These are phyloP conservation scores for Andinoacara biseriatus DNA, from an alignment of 2,113 vertebrate genomes.

Conservation along the genomic window DNA sequence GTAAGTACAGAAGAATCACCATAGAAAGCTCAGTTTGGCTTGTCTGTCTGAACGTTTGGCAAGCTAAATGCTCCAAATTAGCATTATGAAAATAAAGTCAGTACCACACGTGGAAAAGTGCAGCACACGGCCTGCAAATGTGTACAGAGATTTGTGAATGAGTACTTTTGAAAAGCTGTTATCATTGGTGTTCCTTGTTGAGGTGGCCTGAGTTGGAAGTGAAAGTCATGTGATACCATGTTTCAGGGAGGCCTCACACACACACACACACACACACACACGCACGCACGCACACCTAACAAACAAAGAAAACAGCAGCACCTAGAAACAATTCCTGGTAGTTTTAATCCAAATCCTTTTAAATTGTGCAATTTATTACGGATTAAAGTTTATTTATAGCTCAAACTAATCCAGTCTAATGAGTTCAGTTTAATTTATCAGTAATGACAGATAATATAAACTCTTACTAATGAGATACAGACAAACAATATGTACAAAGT, in stretches of 20 bases:
- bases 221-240: not conserved
- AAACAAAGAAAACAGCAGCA: not conserved
- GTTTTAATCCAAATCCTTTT: not conserved
- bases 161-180: conserved; percentile 2
- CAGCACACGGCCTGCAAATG: not conserved
- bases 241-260: not conserved
- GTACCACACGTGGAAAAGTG: not conserved
- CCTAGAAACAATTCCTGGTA: not conserved
- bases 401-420: not conserved
- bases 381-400: not conserved
- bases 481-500: not conserved
- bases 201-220: not conserved
- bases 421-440: not conserved
- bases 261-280: not conserved
- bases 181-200: not conserved
- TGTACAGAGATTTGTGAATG: not conserved
- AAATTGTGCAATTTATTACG: not conserved
- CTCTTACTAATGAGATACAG: not conserved
- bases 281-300: not conserved
- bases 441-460: not conserved
- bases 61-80: not conserved
- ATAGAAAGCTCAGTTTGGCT: not conserved
- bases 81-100: not conserved
- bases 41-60: not conserved
- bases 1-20: not conserved